Evolutionary conservation across 2,888 invertebrate genomes (phyloP), one percentile per base, ranked within the genome.

Genomic region (Galerucella nymphaeae): DNA sequence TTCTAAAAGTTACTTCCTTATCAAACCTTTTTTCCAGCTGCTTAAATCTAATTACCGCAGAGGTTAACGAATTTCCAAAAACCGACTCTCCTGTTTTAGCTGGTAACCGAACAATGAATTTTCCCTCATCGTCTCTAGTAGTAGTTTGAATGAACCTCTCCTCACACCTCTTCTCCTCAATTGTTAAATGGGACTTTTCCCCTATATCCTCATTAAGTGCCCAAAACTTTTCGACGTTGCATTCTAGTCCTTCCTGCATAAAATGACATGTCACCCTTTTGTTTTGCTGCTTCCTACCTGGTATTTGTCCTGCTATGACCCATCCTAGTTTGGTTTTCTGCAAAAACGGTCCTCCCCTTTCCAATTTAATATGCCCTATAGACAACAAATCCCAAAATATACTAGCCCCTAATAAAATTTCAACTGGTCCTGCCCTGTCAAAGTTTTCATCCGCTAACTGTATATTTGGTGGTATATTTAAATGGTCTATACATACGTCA

Each of bases 21-120:
- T 30, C 16, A 71, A 68, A 67, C 41, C 45, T 30, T 59, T 65
- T 74, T 66, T 75, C 75, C 18, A 72, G 42, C 16, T 59, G 50
- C 9, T 20, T 18, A 58, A 72, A 72, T 50, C 66, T 55, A 50
- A 58, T 63, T 23, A 48, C 11, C 2, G 75, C 70, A 16, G 38
- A 23, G 18, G 30, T 38, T 13, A 16, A 20, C 14, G 72, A 67
- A 18, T 72, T 63, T 14, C 61, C 64, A 14, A 67, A 48, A 4
- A 38, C 5, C 8, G 11, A 6, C 1, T 71, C 11, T 67, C 64
- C 4, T 2, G 23, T 23, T 23, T 41, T n/a, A 10, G 57, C 38
- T 18, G 70, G 70, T 14, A 66, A 59, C 18, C 23, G 23, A 9
- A 73, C 73, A 23, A 73, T 61, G 16, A 67, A 71, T 58, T 66